Evolutionary conservation across 37 sponge, comb jelly and placozoan genomes (phyloP).

Genomic region (Petrosia ficiformis): DNA sequence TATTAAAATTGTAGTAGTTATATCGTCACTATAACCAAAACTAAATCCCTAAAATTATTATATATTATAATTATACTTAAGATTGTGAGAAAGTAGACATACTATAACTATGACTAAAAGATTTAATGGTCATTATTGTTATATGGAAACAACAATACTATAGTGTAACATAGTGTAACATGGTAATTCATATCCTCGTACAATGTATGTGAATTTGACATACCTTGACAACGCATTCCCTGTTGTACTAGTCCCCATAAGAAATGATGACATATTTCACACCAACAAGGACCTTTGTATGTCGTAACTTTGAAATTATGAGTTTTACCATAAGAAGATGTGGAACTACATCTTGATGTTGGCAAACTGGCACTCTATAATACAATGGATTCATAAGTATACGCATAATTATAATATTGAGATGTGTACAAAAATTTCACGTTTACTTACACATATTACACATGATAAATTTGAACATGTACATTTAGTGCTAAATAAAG

Average conservation of each 20-base stretch:
- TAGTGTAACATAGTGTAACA: not conserved
- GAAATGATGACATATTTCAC: conserved; percentile 76
- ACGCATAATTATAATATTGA: no score
- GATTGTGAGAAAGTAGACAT: no score
- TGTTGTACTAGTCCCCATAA: conserved; percentile 72
- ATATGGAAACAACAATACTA: conserved; percentile 2
- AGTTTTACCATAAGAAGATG: not conserved
- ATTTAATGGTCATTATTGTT: not conserved
- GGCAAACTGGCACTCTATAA: no score
- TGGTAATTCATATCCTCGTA: not conserved
- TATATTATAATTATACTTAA: no score
- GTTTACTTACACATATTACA: no score
- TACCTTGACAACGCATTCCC: conserved; percentile 60
- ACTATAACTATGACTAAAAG: no score
- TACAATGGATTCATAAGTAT: no score
- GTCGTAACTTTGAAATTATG: conserved; percentile 16
- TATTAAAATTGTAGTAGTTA: not conserved
- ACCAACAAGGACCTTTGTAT: conserved; percentile 60
- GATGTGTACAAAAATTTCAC: no score
- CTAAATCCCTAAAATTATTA: no score
- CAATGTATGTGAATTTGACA: conserved; percentile 9
- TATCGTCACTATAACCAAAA: no score
- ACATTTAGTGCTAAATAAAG: no score
- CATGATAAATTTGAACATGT: no score
- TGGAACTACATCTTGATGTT: not conserved